Conservation (phyloP, 2,888 invertebrate genomes). For the Drosophila tripunctata region DNA sequence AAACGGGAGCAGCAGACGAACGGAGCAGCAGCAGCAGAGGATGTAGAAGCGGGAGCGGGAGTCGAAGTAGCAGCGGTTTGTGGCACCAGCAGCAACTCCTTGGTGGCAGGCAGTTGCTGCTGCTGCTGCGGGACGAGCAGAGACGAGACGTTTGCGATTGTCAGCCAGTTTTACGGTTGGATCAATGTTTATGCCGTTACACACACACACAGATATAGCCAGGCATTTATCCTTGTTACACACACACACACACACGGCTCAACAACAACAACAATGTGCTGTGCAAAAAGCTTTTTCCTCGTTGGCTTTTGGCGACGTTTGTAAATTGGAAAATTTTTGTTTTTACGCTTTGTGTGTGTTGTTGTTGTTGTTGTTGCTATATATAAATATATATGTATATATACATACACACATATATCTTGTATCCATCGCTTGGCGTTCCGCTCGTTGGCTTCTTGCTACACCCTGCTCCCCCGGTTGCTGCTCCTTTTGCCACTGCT, state of each 20-base stretch:
- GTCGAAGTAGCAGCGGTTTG: background rate
- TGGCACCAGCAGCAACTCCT: background rate
- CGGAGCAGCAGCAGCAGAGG: slow-evolving; percentile 3
- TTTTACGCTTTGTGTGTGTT: slow-evolving; percentile 39
- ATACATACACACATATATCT: slow-evolving; percentile 63
- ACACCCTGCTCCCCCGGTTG: background rate
- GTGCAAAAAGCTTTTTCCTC: slow-evolving; percentile 37
- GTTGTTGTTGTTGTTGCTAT: slow-evolving; percentile 11
- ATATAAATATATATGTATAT: slow-evolving; percentile 60
- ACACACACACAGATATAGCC: slow-evolving; percentile 44
- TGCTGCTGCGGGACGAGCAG: background rate
- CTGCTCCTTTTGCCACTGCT: background rate
- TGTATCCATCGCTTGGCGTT: slow-evolving; percentile 64
- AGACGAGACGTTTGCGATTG: slow-evolving; percentile 56
- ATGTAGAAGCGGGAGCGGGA: background rate
- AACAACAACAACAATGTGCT: slow-evolving; percentile 11
- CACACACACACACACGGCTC: slow-evolving; percentile 11
- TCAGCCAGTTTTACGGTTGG: slow-evolving; percentile 77
- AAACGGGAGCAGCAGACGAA: too few species aligned
- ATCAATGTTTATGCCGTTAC: slow-evolving; percentile 77
- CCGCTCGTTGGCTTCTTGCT: slow-evolving; percentile 54
- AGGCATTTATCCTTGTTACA: slow-evolving; percentile 80
- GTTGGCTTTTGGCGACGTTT: slow-evolving; percentile 74
- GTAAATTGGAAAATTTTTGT: slow-evolving; percentile 81
- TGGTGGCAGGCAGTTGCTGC: slow-evolving; percentile 41